Base-by-base conservation (phyloP, 2,888 invertebrate genomes). In the Tachina lurida region DNA sequence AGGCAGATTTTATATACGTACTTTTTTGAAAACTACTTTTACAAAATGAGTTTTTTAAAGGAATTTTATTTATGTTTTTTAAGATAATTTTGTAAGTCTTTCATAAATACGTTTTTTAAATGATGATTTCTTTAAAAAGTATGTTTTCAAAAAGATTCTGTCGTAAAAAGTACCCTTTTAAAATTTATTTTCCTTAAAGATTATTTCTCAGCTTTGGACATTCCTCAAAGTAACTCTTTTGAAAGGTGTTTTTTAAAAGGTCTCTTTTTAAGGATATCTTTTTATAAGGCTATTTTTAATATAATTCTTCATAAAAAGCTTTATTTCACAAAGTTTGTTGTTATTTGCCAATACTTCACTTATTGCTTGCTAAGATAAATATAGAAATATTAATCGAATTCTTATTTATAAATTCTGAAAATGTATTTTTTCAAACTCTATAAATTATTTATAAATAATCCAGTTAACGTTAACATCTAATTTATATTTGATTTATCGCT, bases 361-460 rank as follows among this genome's bases (percentile, higher is more conserved):
- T 31, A 39, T 60, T n/a, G 13, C n/a, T n/a, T 39, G 3, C 22
- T 31, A 5, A 39, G 0, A 60, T 39, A 39, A n/a, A 58, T 31
- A 15, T 15, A 58, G n/a, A 39, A 2, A 39, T n/a, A n/a, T 10
- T 13, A 60, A 17, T 43, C 43, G 10, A 19, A 15, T 52, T 22
- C 41, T 49, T 58, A 31, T 9, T 17, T 45, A 71, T 15, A 31
- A 7, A 5, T 31, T 31, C 5, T 31, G 31, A 31, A 7, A n/a
- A 1, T 22, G 8, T 15, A 3, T n/a, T 10, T 43, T 12, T 41
- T 13, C 0, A 8, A 52, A 78, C n/a, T 31, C 9, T 12, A 58
- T 43, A 49, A 58, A 67, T 78, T 45, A 71, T 71, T 71, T 56
- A 71, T 71, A 56, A 62, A 56, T n/a, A 62, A 47, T 62, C 3